Evolutionary conservation across 2,797 vertebrate species (phyloP).

Genomic region (Mus caroli): DNA sequence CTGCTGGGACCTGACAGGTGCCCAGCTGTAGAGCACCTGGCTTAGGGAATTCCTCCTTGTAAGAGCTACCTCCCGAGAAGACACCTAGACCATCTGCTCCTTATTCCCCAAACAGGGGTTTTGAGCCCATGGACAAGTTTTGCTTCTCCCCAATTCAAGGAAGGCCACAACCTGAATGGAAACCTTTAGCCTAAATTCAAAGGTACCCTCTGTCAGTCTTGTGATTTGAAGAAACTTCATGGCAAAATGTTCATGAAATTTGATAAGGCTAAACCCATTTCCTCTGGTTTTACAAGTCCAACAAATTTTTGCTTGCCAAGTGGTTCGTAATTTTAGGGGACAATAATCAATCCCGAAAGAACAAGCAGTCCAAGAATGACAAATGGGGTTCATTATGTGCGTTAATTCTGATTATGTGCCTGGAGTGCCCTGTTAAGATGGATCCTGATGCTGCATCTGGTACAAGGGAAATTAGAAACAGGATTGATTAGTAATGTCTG

Average conservation of each 20-base stretch:
- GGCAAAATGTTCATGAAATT: background rate
- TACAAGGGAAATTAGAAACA: background rate
- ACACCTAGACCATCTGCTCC: background rate
- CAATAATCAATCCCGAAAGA: background rate
- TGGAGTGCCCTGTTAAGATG: background rate
- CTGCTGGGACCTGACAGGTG: too few species aligned
- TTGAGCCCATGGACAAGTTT: background rate
- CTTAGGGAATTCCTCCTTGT: too few species aligned
- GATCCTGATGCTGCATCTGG: conserved; percentile 7
- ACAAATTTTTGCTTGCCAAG: background rate
- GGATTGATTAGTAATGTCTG: conserved; percentile 7
- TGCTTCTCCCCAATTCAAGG: background rate
- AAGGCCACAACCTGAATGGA: background rate
- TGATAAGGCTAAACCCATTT: background rate
- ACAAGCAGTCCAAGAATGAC: background rate
- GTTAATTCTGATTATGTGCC: background rate
- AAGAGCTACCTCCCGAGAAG: background rate
- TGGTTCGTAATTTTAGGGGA: background rate
- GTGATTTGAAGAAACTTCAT: background rate
- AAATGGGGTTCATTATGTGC: background rate
- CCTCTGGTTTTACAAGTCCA: background rate
- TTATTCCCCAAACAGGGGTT: background rate
- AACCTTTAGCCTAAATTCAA: background rate
- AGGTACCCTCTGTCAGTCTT: background rate
- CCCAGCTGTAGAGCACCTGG: background rate